A percentile compares a stretch with the other conserved stretches of the same genome.
Evolutionary conservation across 2,113 vertebrate genomes (phyloP).

Genomic region (Corvus moneduloides): DNA sequence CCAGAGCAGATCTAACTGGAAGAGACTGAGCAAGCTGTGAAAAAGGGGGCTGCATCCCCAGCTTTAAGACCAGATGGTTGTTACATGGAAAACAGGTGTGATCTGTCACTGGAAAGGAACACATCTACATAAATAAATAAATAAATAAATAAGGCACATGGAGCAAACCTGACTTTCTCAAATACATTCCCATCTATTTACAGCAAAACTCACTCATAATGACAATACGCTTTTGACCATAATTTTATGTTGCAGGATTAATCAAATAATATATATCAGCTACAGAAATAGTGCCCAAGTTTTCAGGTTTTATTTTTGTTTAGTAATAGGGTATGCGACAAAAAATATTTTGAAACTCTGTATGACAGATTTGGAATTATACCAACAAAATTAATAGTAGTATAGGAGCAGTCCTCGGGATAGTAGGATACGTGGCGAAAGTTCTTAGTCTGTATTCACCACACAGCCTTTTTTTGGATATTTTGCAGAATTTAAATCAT

Average conservation of each 20-base stretch:
- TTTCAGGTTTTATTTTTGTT: background rate
- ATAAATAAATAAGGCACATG: background rate
- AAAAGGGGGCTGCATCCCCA: background rate
- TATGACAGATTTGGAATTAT: background rate
- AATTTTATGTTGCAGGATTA: background rate
- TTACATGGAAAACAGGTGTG: background rate
- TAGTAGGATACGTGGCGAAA: background rate
- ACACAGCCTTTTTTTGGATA: constrained; percentile 9
- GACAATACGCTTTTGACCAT: background rate
- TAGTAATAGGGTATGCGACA: background rate
- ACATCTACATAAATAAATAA: background rate
- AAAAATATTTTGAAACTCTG: background rate
- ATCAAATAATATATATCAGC: background rate
- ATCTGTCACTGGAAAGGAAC: background rate
- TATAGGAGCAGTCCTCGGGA: background rate
- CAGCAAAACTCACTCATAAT: background rate
- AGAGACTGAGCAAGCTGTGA: background rate
- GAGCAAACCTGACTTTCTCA: background rate
- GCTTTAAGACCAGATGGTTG: background rate
- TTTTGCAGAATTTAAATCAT: constrained; percentile 54
- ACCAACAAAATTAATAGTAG: constrained; percentile 6
- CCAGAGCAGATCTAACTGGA: background rate
- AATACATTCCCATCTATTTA: background rate
- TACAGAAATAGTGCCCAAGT: background rate
- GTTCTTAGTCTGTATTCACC: constrained; percentile 28